phyloP scores from a whole-genome alignment of 2,888 invertebrate genomes.

The Stegophylla sp. region DNA sequence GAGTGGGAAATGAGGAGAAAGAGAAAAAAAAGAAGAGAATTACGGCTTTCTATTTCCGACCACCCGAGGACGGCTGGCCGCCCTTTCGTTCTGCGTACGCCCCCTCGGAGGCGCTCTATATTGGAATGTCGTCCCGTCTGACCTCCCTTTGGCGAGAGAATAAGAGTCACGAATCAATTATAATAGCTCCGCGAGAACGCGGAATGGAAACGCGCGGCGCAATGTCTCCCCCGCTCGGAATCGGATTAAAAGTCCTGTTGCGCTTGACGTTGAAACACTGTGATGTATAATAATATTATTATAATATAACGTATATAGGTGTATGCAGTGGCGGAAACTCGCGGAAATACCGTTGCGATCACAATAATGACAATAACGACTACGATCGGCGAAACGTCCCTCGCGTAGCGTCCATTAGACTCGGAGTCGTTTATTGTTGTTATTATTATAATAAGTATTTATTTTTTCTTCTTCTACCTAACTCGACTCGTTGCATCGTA shows the following conservation, averaged over 20 bases:
- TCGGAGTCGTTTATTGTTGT: background rate
- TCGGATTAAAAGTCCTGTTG: slow-evolving; percentile 50
- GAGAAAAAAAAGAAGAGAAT: slow-evolving; percentile 31
- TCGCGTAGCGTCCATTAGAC: background rate
- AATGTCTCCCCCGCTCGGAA: slow-evolving; percentile 12
- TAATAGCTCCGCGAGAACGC: background rate
- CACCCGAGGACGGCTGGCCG: background rate
- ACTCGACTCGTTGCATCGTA: background rate
- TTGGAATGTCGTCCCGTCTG: slow-evolving; percentile 5
- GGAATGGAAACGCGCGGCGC: background rate
- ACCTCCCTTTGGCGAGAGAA: background rate
- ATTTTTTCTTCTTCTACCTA: background rate
- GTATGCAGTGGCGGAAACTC: background rate
- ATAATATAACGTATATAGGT: too few relatives aligned
- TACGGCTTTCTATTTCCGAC: slow-evolving; percentile 35
- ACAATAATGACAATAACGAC: background rate
- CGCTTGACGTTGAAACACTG: background rate
- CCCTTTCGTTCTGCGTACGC: background rate
- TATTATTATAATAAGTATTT: background rate
- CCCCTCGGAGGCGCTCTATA: slow-evolving; percentile 19
- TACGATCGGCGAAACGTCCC: background rate
- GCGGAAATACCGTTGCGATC: background rate
- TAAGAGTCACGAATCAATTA: slow-evolving; percentile 58
- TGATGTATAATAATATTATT: too few relatives aligned
- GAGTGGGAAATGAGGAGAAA: too few relatives aligned